phyloP scores from a whole-genome alignment of 1,140 invertebrate species.

The Portunus trituberculatus region DNA sequence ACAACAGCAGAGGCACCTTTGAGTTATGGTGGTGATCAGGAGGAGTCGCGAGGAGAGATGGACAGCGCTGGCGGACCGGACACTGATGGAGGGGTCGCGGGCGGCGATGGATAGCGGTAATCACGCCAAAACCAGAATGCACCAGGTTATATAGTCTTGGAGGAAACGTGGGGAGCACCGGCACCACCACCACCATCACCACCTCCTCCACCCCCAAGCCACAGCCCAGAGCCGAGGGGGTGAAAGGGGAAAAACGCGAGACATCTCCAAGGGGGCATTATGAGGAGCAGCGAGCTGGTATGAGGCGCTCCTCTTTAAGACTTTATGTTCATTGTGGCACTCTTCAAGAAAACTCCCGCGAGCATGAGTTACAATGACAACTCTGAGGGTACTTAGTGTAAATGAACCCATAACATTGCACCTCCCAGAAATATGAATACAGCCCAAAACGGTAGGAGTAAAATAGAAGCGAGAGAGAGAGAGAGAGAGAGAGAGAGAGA shows the following conservation, averaged over 20 bases:
- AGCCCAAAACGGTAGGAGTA: slow-evolving; percentile 33
- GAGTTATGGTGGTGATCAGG: slow-evolving; percentile 76
- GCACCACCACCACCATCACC: neutral
- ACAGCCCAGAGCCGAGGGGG: neutral
- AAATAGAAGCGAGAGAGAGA: slow-evolving; percentile 37
- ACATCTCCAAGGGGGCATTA: slow-evolving; percentile 37
- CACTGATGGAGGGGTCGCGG: slow-evolving; percentile 75
- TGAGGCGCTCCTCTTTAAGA: slow-evolving; percentile 64
- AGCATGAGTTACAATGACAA: slow-evolving; percentile 60
- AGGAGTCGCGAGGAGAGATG: slow-evolving; percentile 76
- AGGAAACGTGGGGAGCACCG: slow-evolving; percentile 55
- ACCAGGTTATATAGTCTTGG: slow-evolving; percentile 67
- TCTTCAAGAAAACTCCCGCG: slow-evolving; percentile 62
- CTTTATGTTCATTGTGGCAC: slow-evolving; percentile 66
- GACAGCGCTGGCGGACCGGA: slow-evolving; percentile 74
- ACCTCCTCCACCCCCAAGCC: neutral
- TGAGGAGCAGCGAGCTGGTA: neutral
- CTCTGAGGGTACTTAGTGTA: slow-evolving; percentile 67
- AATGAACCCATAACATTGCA: slow-evolving; percentile 67
- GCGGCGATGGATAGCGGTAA: slow-evolving; percentile 76
- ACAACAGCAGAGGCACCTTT: slow-evolving; percentile 74
- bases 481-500: slow-evolving; percentile 42
- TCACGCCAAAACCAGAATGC: slow-evolving; percentile 76
- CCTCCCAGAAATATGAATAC: slow-evolving; percentile 56
- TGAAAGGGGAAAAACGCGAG: slow-evolving; percentile 33